Evolutionary conservation across 1,140 invertebrate species (phyloP), one percentile per base, ranked within the genome.

Genomic region (Drosophila suzukii): DNA sequence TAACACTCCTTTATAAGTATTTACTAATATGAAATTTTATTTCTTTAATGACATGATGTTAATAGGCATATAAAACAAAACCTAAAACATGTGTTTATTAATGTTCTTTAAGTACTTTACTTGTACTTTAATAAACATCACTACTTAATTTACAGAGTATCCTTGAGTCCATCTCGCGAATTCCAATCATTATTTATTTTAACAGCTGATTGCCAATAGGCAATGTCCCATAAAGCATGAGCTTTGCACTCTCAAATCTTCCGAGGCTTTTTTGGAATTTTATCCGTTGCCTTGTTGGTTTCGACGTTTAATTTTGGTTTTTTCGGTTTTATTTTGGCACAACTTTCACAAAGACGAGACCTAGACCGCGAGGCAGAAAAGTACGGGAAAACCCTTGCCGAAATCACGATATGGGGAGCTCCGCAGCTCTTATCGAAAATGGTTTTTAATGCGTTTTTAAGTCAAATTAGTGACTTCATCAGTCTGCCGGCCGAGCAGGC

Each of bases 401-500:
- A 62, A 63, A 79, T 55, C 60, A 39, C 34, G 62, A 46, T 20
- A 34, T 15, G 49, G 62, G 41, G 20, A 27, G 61, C 38, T 50
- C 49, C 54, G 8, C 10, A 46, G 79, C 73, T 89, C 82, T 88
- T 84, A 84, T 89, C 84, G 83, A 88, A 88, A 88, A 89, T 88
- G 84, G 84, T 72, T 89, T 88, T 88, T 88, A 88, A 88, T 88
- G 84, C 84, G 84, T 88, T 88, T 88, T 88, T 88, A 88, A 88
- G 80, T 80, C 84, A 88, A 88, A 88, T 88, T 88, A 88, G 84
- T 84, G 84, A 86, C 84, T 89, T 88, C 84, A 88, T 89, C 84
- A 89, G 84, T 78, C 73, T 57, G 50, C 15, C 49, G 49, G 49
- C 51, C 47, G 49, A 47, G 65, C 67, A 88, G 59, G 63, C 74